Conservation (phyloP, 2,113 vertebrate genomes). For the Seriola rivoliana region DNA sequence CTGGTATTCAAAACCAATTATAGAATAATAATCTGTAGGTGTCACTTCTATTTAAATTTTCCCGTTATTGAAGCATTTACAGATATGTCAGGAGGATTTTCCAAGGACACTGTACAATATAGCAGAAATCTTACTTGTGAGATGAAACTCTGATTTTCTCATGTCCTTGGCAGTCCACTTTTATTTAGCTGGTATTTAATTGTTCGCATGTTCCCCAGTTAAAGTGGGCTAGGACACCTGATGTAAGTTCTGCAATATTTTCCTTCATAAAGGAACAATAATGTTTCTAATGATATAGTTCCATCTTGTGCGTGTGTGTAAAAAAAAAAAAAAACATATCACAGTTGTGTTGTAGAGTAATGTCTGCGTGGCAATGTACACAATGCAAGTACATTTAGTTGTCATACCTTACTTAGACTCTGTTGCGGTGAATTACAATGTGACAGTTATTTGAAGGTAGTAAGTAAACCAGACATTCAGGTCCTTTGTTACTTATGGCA, state of each 20-base stretch:
- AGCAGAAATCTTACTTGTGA: slow-evolving; percentile 10
- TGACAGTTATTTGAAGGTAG: background rate
- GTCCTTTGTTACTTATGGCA: background rate
- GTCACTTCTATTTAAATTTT: slow-evolving; percentile 72
- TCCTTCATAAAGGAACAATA: background rate
- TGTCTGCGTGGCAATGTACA: background rate
- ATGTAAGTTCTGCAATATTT: background rate
- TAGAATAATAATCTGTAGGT: slow-evolving; percentile 70
- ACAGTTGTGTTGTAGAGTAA: background rate
- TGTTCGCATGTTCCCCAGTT: background rate
- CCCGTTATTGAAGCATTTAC: slow-evolving; percentile 67
- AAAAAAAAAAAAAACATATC: too few species aligned
- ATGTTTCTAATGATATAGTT: background rate
- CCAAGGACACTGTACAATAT: slow-evolving; percentile 64
- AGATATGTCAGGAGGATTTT: slow-evolving; percentile 70
- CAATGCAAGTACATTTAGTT: background rate
- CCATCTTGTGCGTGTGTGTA: too few species aligned
- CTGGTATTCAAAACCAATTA: slow-evolving; percentile 76
- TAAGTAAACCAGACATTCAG: background rate
- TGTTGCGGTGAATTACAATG: background rate
- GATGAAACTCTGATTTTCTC: slow-evolving; percentile 36
- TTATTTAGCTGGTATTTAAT: slow-evolving; percentile 11
- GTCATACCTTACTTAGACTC: background rate
- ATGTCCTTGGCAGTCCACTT: background rate
- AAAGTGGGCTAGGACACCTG: background rate